phyloP scores from a whole-genome alignment of 1,140 invertebrate genomes.

The Dysdera silvatica region DNA sequence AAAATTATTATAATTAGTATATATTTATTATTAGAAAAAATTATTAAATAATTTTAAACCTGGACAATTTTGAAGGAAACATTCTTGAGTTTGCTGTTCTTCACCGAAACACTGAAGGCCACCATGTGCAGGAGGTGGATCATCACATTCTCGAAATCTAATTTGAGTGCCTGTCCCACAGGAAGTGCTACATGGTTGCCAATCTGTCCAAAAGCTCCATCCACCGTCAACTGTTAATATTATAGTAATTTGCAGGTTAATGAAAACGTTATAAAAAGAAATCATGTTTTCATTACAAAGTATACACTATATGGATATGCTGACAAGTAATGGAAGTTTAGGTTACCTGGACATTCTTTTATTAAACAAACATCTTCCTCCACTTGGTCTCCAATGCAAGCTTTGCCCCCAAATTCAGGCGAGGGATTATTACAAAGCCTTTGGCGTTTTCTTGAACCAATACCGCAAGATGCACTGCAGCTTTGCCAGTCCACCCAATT shows the following conservation, averaged over 20 bases:
- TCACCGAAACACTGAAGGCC: slow-evolving; percentile 54
- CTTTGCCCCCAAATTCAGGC: slow-evolving; percentile 38
- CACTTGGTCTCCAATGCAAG: slow-evolving; percentile 36
- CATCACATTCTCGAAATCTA: slow-evolving; percentile 41
- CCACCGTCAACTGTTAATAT: slow-evolving; percentile 66
- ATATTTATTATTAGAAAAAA: neutral
- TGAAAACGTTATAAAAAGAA: too few species aligned
- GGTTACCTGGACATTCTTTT: slow-evolving; percentile 17
- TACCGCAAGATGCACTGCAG: slow-evolving; percentile 41
- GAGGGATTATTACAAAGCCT: slow-evolving; percentile 40
- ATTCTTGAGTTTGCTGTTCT: slow-evolving; percentile 15
- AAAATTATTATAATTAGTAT: neutral
- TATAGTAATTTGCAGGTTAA: too few species aligned
- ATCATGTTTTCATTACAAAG: too few species aligned
- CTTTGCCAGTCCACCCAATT: slow-evolving; percentile 42
- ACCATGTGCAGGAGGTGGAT: slow-evolving; percentile 35
- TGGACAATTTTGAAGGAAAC: slow-evolving; percentile 18
- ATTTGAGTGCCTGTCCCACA: slow-evolving; percentile 36
- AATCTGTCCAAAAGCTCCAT: slow-evolving; percentile 42
- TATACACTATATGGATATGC: neutral
- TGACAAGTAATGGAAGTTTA: neutral
- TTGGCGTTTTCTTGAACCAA: slow-evolving; percentile 35
- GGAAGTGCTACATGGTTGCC: slow-evolving; percentile 41
- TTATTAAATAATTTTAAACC: slow-evolving; percentile 1
- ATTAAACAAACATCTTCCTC: slow-evolving; percentile 37